These are phyloP conservation scores for Sesamia inferens DNA, from an alignment of 2,888 invertebrate species.

Conservation along the genomic window DNA sequence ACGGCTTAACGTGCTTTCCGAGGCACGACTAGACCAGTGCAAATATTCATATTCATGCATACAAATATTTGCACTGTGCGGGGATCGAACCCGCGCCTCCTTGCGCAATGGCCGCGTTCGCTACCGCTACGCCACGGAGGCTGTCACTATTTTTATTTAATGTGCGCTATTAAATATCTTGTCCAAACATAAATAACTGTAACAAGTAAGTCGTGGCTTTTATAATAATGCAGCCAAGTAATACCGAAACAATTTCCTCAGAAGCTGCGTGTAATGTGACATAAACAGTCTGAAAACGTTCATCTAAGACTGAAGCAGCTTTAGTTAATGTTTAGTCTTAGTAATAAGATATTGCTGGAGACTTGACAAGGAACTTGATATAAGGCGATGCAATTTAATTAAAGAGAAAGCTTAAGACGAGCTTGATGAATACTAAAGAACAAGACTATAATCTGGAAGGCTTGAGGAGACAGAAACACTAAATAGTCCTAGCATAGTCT, in stretches of 20 bases:
- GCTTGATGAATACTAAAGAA: slow-evolving; percentile 44
- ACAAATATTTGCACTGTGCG: too few species aligned
- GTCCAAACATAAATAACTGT: background rate
- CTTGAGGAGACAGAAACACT: slow-evolving; percentile 8
- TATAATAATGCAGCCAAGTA: slow-evolving; percentile 21
- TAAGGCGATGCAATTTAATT: slow-evolving; percentile 60
- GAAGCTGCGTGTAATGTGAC: slow-evolving; percentile 21
- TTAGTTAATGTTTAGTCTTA: slow-evolving; percentile 60
- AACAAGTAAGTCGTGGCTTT: slow-evolving; percentile 2
- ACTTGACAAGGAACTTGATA: slow-evolving; percentile 59
- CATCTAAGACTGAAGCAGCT: slow-evolving; percentile 39
- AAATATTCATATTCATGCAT: too few species aligned
- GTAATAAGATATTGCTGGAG: slow-evolving; percentile 56
- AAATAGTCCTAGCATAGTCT: too few species aligned
- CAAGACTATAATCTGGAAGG: slow-evolving; percentile 35
- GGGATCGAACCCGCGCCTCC: too few species aligned
- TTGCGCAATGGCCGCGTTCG: too few species aligned
- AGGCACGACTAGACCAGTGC: too few species aligned
- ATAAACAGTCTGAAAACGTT: slow-evolving; percentile 37
- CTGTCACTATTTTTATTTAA: too few species aligned
- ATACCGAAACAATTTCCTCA: slow-evolving; percentile 26
- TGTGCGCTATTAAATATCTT: too few species aligned
- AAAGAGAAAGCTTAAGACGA: slow-evolving; percentile 55
- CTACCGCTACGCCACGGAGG: too few species aligned
- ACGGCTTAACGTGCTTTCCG: too few species aligned